A percentile compares a stretch with the other conserved stretches of the same genome.
Evolutionary conservation across 2,113 vertebrate species (phyloP).

Genomic region (Lethenteron reissneri): DNA sequence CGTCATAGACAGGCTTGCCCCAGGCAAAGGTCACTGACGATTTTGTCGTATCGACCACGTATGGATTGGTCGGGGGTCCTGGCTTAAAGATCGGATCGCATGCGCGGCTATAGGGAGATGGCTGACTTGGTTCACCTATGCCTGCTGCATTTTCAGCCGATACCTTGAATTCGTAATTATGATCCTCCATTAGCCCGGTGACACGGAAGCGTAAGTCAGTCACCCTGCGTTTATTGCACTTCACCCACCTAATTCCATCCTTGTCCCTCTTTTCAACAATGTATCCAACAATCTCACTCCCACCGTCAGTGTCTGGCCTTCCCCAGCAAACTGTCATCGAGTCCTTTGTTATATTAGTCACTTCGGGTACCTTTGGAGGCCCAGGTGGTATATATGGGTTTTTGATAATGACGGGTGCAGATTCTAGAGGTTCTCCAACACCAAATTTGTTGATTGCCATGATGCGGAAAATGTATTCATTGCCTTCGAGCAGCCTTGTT

Average conservation of each 20-base stretch:
- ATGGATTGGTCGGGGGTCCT: conserved; percentile 55
- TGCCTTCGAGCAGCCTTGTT: conserved; percentile 83
- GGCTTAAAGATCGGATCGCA: conserved; percentile 85
- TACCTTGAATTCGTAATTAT: conserved; percentile 87
- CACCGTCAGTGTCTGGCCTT: conserved; percentile 61
- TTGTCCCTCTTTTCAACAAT: conserved; percentile 87
- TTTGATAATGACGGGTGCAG: conserved; percentile 64
- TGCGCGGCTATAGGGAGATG: conserved; percentile 59
- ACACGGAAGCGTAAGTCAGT: conserved; percentile 82
- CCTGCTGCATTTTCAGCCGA: conserved; percentile 92
- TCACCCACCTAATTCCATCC: conserved; percentile 79
- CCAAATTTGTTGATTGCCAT: conserved; percentile 94
- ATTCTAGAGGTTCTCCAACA: conserved; percentile 70
- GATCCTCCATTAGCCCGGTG: conserved; percentile 72
- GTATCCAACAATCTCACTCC: conserved; percentile 70
- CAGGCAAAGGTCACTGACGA: conserved; percentile 49
- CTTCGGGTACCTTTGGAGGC: conserved; percentile 51
- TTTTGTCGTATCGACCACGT: conserved; percentile 53
- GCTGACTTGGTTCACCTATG: conserved; percentile 51
- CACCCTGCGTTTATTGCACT: conserved; percentile 84
- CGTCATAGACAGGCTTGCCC: conserved; percentile 88
- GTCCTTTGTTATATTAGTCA: conserved; percentile 73
- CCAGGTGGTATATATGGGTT: conserved; percentile 75
- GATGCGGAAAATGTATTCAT: conserved; percentile 88
- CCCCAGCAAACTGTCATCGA: conserved; percentile 96